Evolutionary conservation across 2,797 vertebrate genomes (phyloP).

Genomic region (Thunnus albacares): DNA sequence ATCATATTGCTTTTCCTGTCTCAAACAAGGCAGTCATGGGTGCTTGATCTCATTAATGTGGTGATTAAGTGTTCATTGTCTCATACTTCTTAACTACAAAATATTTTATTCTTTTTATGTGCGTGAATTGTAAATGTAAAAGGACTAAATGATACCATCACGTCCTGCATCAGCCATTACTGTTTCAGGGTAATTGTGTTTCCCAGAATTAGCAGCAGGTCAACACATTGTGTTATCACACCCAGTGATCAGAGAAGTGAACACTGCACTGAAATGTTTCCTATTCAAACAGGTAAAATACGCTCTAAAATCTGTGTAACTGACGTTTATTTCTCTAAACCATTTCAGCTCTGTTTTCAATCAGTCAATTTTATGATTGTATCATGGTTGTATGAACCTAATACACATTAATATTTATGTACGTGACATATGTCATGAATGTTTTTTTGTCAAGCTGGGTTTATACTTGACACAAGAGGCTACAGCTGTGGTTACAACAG

Average conservation of each 20-base stretch:
- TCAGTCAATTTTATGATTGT: not conserved
- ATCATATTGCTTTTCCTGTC: slow-evolving; percentile 40
- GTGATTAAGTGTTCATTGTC: slow-evolving; percentile 72
- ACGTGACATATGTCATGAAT: not conserved
- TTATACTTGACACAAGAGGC: not conserved
- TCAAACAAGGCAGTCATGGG: slow-evolving; percentile 43
- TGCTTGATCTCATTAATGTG: slow-evolving; percentile 72
- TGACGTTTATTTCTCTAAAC: slow-evolving; percentile 17
- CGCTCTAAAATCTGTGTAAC: slow-evolving; percentile 10
- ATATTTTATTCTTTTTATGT: slow-evolving; percentile 57
- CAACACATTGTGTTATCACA: slow-evolving; percentile 43
- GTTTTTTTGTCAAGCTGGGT: not conserved
- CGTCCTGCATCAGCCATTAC: slow-evolving; percentile 58
- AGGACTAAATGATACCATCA: slow-evolving; percentile 64
- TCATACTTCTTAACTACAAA: slow-evolving; percentile 61
- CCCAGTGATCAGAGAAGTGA: slow-evolving; percentile 40
- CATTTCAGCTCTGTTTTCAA: not conserved
- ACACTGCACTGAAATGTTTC: slow-evolving; percentile 36
- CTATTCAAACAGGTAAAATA: slow-evolving; percentile 29
- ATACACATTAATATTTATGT: slow-evolving; percentile 8
- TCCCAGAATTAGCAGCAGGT: slow-evolving; percentile 58
- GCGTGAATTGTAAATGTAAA: slow-evolving; percentile 64
- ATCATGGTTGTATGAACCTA: not conserved
- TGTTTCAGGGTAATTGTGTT: slow-evolving; percentile 63
- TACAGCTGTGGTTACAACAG: not conserved